These are phyloP conservation scores for Clarias batrachus DNA, from an alignment of 2,113 vertebrate species.

Conservation along the genomic window DNA sequence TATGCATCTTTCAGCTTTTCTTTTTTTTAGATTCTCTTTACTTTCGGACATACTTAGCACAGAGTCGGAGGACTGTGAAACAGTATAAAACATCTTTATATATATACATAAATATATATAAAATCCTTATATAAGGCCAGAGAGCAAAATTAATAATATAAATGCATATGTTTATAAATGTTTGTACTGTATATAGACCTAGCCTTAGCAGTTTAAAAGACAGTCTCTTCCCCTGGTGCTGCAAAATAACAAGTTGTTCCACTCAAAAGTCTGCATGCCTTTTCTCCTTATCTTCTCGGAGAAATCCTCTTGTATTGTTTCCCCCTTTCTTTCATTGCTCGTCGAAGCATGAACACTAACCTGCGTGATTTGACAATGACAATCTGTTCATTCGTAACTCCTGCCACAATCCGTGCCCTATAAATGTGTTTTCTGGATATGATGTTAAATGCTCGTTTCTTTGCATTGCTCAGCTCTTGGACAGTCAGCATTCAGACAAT, in stretches of 20 bases:
- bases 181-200: neutral
- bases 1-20: conserved; percentile 64
- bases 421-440: conserved; percentile 7
- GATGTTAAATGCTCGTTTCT: conserved; percentile 53
- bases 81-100: neutral
- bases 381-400: conserved; percentile 58
- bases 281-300: conserved; percentile 50
- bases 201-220: conserved; percentile 10
- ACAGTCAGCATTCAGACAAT: neutral
- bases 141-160: conserved; percentile 29
- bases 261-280: conserved; percentile 71
- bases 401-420: conserved; percentile 33
- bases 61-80: conserved; percentile 51
- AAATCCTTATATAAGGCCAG: conserved; percentile 34
- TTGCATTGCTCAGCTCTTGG: conserved; percentile 57
- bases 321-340: conserved; percentile 49
- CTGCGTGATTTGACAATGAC: conserved; percentile 60
- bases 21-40: conserved; percentile 65
- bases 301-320: conserved; percentile 40
- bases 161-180: neutral
- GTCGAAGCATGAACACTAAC: conserved; percentile 70
- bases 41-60: conserved; percentile 62
- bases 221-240: conserved; percentile 56
- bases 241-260: conserved; percentile 58
- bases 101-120: neutral